Conservation (phyloP, 2,113 vertebrate species). For the Callospermophilus lateralis region DNA sequence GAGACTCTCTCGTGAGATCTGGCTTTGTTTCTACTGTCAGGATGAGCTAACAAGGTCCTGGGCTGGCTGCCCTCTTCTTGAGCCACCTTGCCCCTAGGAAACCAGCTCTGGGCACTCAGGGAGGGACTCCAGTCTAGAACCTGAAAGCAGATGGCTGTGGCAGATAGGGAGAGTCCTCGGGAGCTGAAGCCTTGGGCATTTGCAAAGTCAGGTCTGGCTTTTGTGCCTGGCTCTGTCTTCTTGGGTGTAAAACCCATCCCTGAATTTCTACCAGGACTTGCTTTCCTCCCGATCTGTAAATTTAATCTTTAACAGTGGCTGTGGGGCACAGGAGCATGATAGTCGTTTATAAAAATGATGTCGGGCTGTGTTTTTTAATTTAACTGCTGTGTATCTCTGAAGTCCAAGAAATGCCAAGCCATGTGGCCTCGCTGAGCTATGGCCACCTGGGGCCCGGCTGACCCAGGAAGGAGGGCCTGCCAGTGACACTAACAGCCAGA, state of each 20-base stretch:
- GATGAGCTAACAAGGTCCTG: background rate
- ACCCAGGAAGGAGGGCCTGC: background rate
- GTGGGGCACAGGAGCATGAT: background rate
- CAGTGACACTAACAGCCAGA: background rate
- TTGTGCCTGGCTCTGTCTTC: background rate
- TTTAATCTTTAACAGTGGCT: constrained; percentile 10
- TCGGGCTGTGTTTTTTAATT: constrained; percentile 42
- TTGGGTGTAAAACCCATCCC: background rate
- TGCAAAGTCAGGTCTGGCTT: background rate
- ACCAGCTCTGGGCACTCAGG: background rate
- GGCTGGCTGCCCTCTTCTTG: background rate
- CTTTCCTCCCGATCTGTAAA: constrained; percentile 34
- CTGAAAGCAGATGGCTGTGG: background rate
- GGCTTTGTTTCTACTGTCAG: background rate
- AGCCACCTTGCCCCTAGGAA: background rate
- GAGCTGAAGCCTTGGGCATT: background rate
- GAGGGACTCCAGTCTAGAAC: background rate
- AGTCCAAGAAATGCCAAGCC: background rate
- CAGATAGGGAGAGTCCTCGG: background rate
- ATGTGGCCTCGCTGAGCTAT: background rate
- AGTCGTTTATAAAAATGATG: constrained; percentile 37
- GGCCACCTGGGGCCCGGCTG: background rate
- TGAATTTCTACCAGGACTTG: background rate
- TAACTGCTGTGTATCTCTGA: constrained; percentile 51
- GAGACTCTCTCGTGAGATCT: background rate